Percentiles rank a stretch among this genome's conserved stretches.
phyloP scores from a whole-genome alignment of 2,797 vertebrate species.

The Tokudaia tokunoshimensis region DNA sequence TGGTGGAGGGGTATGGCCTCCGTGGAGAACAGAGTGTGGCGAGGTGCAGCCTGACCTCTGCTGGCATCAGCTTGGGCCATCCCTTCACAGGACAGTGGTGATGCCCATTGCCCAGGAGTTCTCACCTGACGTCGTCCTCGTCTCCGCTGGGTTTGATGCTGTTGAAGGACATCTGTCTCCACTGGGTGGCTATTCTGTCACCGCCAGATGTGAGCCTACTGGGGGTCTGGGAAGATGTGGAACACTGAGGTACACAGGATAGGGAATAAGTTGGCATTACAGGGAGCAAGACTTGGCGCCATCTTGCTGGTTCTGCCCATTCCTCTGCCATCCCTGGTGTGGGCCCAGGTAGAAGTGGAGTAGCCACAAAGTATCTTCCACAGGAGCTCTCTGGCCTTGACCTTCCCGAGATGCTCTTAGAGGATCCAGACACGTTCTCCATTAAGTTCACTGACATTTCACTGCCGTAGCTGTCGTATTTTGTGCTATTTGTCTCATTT shows the following conservation, averaged over 20 bases:
- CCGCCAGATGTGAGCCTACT: conserved; percentile 95
- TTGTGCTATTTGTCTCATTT: not conserved
- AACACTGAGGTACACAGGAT: not conserved
- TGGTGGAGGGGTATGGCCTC: conserved; percentile 10
- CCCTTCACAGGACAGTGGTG: conserved; percentile 93
- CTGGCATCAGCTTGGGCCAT: conserved; percentile 70
- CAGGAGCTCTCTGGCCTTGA: not conserved
- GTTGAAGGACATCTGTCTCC: conserved; percentile 98
- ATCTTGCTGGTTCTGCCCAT: not conserved
- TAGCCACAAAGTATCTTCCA: not conserved
- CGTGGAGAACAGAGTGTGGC: not conserved
- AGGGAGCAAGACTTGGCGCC: not conserved
- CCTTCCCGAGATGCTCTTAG: not conserved
- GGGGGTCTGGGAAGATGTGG: conserved; percentile 2
- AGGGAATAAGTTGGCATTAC: not conserved
- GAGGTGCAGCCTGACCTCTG: conserved; percentile 22
- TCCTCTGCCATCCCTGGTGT: not conserved
- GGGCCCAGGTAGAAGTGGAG: not conserved
- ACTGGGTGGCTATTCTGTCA: conserved; percentile 96
- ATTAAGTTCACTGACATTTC: not conserved
- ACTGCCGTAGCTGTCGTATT: not conserved
- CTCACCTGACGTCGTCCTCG: conserved; percentile 96
- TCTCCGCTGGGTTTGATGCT: conserved; percentile 97
- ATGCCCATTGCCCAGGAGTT: conserved; percentile 97
- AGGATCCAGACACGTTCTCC: not conserved